Percentiles rank a stretch among this genome's conserved stretches.
phyloP scores from a whole-genome alignment of 2,888 invertebrate genomes.

The Trilocha varians region DNA sequence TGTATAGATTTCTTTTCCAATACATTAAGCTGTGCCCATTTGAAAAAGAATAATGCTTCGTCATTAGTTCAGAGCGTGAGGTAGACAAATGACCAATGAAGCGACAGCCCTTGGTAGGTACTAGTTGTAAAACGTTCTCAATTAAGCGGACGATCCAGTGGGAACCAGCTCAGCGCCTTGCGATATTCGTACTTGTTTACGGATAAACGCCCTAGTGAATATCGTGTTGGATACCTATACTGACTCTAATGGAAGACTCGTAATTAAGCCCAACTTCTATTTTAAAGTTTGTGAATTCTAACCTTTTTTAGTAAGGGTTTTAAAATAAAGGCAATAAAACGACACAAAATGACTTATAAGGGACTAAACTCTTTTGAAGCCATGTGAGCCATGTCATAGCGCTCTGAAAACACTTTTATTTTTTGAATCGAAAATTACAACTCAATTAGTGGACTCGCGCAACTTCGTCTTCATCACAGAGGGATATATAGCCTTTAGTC shows the following conservation, averaged over 20 bases:
- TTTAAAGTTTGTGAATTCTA: not conserved
- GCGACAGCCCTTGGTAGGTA: slow-evolving; percentile 13
- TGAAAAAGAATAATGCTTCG: not conserved
- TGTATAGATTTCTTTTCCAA: too few species aligned
- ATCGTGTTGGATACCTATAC: slow-evolving; percentile 18
- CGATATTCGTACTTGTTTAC: slow-evolving; percentile 13
- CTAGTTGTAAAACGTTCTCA: slow-evolving; percentile 40
- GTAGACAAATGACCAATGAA: not conserved
- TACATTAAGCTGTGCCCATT: too few species aligned
- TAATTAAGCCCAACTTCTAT: not conserved
- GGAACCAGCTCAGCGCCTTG: slow-evolving; percentile 26
- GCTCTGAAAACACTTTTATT: too few species aligned
- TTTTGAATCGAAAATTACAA: too few species aligned
- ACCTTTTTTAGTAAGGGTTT: too few species aligned
- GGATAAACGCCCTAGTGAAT: slow-evolving; percentile 12
- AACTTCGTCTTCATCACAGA: too few species aligned
- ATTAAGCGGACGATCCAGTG: slow-evolving; percentile 34
- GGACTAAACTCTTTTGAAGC: too few species aligned
- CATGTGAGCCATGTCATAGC: too few species aligned
- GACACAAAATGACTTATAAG: too few species aligned
- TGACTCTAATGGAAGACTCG: not conserved
- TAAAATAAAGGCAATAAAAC: too few species aligned
- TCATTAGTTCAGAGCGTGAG: not conserved
- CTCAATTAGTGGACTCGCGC: too few species aligned
- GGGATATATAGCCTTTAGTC: too few species aligned